These are phyloP conservation scores for Machaerirhynchus nigripectus DNA, from an alignment of 2,113 vertebrate species.

Conservation along the genomic window DNA sequence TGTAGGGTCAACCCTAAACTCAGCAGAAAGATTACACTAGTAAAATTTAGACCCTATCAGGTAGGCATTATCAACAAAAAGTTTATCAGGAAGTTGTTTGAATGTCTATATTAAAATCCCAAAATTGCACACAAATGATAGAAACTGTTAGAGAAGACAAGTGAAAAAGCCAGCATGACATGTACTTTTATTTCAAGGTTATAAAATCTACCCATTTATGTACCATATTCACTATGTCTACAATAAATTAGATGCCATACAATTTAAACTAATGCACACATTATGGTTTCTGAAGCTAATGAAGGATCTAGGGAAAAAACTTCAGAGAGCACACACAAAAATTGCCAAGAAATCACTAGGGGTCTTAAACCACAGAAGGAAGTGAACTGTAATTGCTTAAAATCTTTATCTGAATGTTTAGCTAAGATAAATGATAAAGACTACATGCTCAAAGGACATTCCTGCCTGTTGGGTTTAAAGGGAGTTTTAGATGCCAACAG, in stretches of 20 bases:
- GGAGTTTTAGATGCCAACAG: background rate
- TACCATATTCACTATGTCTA: background rate
- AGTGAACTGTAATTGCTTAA: background rate
- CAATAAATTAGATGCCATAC: background rate
- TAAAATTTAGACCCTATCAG: background rate
- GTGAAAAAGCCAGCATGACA: background rate
- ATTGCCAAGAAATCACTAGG: background rate
- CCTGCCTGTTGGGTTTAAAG: background rate
- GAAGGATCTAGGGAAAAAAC: background rate
- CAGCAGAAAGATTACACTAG: background rate
- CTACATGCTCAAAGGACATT: background rate
- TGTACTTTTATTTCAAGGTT: background rate
- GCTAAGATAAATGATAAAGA: background rate
- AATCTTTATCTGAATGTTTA: background rate
- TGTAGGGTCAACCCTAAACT: background rate
- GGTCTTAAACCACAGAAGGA: background rate
- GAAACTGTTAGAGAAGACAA: background rate
- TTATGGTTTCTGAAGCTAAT: constrained; percentile 3
- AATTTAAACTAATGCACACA: background rate
- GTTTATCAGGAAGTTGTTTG: background rate
- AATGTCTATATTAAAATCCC: background rate
- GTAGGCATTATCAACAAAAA: background rate
- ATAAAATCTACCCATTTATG: background rate
- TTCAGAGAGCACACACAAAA: background rate
- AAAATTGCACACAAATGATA: background rate